Base-by-base conservation (phyloP, 2,113 vertebrate species). In the Myotis yumanensis region DNA sequence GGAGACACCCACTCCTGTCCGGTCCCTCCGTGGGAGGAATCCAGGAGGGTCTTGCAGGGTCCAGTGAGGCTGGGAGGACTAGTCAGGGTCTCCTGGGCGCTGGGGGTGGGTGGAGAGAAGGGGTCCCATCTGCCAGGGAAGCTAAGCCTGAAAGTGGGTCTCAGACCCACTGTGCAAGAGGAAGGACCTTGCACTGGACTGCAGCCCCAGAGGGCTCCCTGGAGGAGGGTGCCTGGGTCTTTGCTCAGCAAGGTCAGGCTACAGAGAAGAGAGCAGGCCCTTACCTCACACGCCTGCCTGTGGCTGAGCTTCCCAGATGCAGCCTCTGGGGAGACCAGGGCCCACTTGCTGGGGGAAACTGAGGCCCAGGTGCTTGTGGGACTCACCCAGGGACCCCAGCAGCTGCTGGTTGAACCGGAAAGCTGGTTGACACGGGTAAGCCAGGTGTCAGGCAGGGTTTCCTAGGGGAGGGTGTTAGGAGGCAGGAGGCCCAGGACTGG, bases 201-300 rank as follows among this genome's bases (percentile, higher is more conserved):
- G 11, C 12, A 48, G 46, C 28, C 52, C 73, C 81, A 3, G 12
- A 64, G 86, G 68, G 95, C 86, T 93, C 86, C 75, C 82, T 77
- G 46, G 32, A 83, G 77, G 22, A 66, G 35, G 37, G 7, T 4
- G 68, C 17, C 37, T 30, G 20, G 40, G 51, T 90, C 68, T 76
- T 80, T 75, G 51, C 4, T 79, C 23, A 62, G 86, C 40, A 77
- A 25, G 48, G 16, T 3, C 3, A 2, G 32, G 10, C 30, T 64
- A 16, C 59, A 28, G 51, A 30, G 35, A 46, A 86, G 43, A 62
- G n/a, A 2, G 20, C 28, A 32, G n/a, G 35, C 4, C n/a, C n/a
- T 0, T 0, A 46, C 6, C 18, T 28, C 20, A 23, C 23, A 25
- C 0, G 0, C 9, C 11, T 9, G 5, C 40, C 68, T 43, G 71